These are phyloP conservation scores for Cottoperca gobio DNA, from an alignment of 2,797 vertebrate genomes.

Conservation along the genomic window DNA sequence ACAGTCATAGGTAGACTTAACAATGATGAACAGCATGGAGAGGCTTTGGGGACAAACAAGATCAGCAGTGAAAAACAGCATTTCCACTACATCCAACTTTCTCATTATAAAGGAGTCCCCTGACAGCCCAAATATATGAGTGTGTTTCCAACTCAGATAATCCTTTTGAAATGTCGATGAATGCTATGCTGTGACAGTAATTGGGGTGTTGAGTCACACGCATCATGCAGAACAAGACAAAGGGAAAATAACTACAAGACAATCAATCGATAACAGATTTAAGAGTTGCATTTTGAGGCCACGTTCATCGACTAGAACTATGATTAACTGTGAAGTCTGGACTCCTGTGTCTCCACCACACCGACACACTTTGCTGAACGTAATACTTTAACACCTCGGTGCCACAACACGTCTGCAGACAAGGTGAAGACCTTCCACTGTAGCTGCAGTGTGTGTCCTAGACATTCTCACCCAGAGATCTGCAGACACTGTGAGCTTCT, in stretches of 20 bases:
- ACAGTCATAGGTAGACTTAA: constrained; percentile 32
- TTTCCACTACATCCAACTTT: constrained; percentile 32
- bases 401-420: constrained; percentile 4
- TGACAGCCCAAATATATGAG: constrained; percentile 21
- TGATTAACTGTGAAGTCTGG: too few species aligned
- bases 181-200: constrained; percentile 48
- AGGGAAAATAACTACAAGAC: constrained; percentile 34
- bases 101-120: constrained; percentile 22
- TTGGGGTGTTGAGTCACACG: constrained; percentile 47
- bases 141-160: constrained; percentile 38
- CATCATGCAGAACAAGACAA: constrained; percentile 71
- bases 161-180: constrained; percentile 53
- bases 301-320: not conserved
- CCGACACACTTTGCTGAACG: not conserved
- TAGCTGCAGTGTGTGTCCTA: not conserved
- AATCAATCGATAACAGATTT: constrained; percentile 31
- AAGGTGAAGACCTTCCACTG: not conserved
- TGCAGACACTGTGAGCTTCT: not conserved
- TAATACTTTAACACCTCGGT: not conserved
- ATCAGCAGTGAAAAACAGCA: constrained; percentile 34
- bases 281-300: constrained; percentile 55
- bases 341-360: not conserved
- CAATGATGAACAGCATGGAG: constrained; percentile 51
- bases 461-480: constrained; percentile 6
- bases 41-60: constrained; percentile 46